Base-by-base conservation (phyloP, 2,797 vertebrate species). In the Pseudopleuronectes americanus region DNA sequence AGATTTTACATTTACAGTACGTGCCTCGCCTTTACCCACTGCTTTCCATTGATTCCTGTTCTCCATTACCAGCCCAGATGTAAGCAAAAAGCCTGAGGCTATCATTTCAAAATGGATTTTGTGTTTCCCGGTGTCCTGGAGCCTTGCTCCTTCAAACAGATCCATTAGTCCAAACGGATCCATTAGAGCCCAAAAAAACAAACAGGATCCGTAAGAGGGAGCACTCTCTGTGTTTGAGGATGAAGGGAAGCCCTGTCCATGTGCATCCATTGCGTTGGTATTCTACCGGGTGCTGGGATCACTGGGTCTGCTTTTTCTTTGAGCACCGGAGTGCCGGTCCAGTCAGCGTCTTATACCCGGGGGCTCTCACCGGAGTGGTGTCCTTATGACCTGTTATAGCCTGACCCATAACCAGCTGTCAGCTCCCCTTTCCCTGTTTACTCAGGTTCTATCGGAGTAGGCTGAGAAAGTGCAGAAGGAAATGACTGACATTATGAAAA, bases 171-270 rank as follows among this genome's bases (percentile, higher is more conserved):
- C 75, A 79, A 86, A 86, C 76, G 23, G 71, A 86, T 87, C 87
- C 87, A 87, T 91, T 89, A 90, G 74, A 77, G 71, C 66, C 79
- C 56, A 62, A 78, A 88, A 88, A 88, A 84, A 80, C 71, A 90
- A 90, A 92, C 80, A 84, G 80, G 84, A 88, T 89, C 83, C 73
- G 73, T 71, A 59, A 78, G 86, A 86, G 69, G 83, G 53, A 76
- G 73, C 76, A 19, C 74, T 89, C 73, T 78, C 52, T 16, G 28
- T 53, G 65, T 67, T 80, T 58, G 53, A 83, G 75, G 73, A 89
- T 89, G 80, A 92, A 91, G 88, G 82, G 71, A 83, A 64, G 79
- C 76, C 76, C 89, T 92, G 91, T 93, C 78, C 81, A 72, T 84
- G 90, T 90, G 90, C 89, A 92, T 64, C 88, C 90, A 88, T 61